Evolutionary conservation across 2,113 vertebrate species (phyloP), one percentile per base, ranked within the genome.

Genomic region (Paedocypris sp.): DNA sequence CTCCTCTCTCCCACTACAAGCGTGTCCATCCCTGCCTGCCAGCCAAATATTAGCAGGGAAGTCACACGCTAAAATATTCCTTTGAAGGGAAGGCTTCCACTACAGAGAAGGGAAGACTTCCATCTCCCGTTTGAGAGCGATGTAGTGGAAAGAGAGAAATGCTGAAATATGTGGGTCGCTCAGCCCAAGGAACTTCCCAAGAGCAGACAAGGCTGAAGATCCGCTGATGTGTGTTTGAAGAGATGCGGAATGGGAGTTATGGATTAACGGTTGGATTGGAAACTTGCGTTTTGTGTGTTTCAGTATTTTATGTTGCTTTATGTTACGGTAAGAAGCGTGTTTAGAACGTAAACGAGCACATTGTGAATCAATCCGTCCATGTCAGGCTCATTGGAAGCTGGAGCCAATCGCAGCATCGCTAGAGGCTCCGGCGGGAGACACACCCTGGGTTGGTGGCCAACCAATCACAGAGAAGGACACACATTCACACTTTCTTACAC

Each of bases 31-130:
- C 72, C 78, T 80, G 80, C 80, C 84, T 77, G 74, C 70, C 60
- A 79, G 82, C 79, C 77, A 79, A 79, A 85, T 77, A 83, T 83
- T 85, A 82, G 77, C 47, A 28, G 74, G 66, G 57, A 80, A 68
- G 75, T 72, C 74, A 52, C 58, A 66, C 35, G 68, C 75, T 81
- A 80, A 86, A 86, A 81, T 83, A 83, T 81, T 81, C 77, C 82
- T 85, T 84, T 86, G 82, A 86, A 85, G 82, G 82, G 80, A 79
- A 80, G 82, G 82, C 83, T n/a, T n/a, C n/a, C n/a, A n/a, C n/a
- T n/a, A n/a, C n/a, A n/a, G n/a, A n/a, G n/a, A n/a, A n/a, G n/a
- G n/a, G n/a, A n/a, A n/a, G n/a, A n/a, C n/a, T n/a, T n/a, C n/a
- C n/a, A n/a, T n/a, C 77, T 79, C 80, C 77, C 79, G 74, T 77